phyloP scores from a whole-genome alignment of 1,140 invertebrate genomes.

The Rhopalosiphum padi region DNA sequence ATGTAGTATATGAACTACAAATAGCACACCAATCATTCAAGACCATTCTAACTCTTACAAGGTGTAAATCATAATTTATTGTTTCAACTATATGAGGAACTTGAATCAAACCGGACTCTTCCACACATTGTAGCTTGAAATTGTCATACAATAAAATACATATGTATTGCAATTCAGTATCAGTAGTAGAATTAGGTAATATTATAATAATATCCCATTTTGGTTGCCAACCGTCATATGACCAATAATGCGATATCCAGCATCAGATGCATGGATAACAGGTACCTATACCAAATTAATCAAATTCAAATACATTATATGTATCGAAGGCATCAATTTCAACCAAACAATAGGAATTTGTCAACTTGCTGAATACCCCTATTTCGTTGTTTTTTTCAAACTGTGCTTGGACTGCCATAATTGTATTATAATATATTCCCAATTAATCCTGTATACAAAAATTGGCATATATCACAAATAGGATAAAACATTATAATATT shows the following conservation, averaged over 20 bases:
- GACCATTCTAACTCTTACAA: constrained; percentile 92
- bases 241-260: constrained; percentile 95
- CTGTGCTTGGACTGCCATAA: constrained; percentile 95
- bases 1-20: constrained; percentile 96
- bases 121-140: constrained; percentile 92
- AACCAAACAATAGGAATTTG: constrained; percentile 96
- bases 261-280: constrained; percentile 92
- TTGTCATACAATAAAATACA: constrained; percentile 93
- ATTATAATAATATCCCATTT: constrained; percentile 77
- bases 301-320: constrained; percentile 93
- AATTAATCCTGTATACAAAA: constrained; percentile 48
- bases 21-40: constrained; percentile 98
- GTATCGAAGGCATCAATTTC: constrained; percentile 97
- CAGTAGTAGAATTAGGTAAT: constrained; percentile 90
- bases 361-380: constrained; percentile 97
- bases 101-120: constrained; percentile 97
- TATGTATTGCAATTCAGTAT: constrained; percentile 96
- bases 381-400: constrained; percentile 99
- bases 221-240: constrained; percentile 86
- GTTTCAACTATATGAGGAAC: constrained; percentile 96
- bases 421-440: constrained; percentile 45
- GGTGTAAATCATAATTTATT: constrained; percentile 95
- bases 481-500: not conserved
- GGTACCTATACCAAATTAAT: constrained; percentile 81
- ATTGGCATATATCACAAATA: constrained; percentile 35